Conservation (phyloP, 2,888 invertebrate genomes). For the Hypomecis atomaria region DNA sequence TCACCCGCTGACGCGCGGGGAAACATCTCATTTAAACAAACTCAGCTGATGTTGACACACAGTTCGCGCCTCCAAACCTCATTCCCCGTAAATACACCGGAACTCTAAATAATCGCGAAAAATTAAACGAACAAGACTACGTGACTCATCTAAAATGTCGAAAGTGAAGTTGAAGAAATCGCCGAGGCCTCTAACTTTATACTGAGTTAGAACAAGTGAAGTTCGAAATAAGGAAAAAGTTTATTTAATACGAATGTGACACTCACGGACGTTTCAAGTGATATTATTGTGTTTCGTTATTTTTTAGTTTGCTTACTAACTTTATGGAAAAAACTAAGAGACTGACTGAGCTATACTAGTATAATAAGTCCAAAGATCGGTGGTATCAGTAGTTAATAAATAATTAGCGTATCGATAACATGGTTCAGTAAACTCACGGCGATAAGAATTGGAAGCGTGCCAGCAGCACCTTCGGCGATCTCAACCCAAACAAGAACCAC, state of each 20-base stretch:
- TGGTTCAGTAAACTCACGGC: conserved; percentile 35
- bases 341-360: conserved; percentile 51
- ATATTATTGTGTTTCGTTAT: conserved; percentile 42
- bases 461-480: conserved; percentile 34
- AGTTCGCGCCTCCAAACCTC: conserved; percentile 33
- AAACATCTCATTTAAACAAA: conserved; percentile 62
- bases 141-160: conserved; percentile 83
- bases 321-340: conserved; percentile 46
- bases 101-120: conserved; percentile 61
- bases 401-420: conserved; percentile 39
- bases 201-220: conserved; percentile 54
- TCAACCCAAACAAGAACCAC: conserved; percentile 32
- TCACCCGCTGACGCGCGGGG: conserved; percentile 59
- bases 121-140: conserved; percentile 58
- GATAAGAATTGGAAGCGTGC: conserved; percentile 46
- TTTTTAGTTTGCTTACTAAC: conserved; percentile 47
- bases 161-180: conserved; percentile 81
- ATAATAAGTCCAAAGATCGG: conserved; percentile 62
- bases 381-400: conserved; percentile 54
- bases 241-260: conserved; percentile 50
- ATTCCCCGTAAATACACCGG: conserved; percentile 45
- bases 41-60: conserved; percentile 75
- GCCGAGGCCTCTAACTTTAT: conserved; percentile 61
- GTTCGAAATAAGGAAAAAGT: conserved; percentile 64
- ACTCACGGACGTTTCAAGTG: conserved; percentile 49